phyloP scores from a whole-genome alignment of 2,113 vertebrate genomes.

The Neopipo cinnamomea region DNA sequence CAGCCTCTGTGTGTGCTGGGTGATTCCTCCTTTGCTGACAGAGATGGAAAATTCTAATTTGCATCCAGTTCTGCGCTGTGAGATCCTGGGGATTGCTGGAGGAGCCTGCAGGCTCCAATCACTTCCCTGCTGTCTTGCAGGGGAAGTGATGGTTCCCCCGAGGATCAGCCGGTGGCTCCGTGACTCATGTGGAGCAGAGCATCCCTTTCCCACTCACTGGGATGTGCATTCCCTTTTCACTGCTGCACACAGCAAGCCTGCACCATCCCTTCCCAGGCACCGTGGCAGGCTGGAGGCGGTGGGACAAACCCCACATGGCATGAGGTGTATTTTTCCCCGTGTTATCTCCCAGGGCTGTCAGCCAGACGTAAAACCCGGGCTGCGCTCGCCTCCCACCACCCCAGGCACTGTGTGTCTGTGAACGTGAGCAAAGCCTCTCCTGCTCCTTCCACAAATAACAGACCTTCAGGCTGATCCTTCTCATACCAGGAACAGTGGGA shows the following conservation, averaged over 20 bases:
- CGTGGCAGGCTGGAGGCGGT: neutral
- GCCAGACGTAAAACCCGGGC: neutral
- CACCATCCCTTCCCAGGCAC: neutral
- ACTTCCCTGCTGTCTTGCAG: neutral
- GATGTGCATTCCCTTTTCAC: neutral
- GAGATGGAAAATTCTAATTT: constrained; percentile 3
- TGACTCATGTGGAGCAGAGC: constrained; percentile 9
- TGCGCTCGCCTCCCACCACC: constrained; percentile 20
- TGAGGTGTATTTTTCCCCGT: neutral
- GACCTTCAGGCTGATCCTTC: neutral
- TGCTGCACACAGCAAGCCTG: neutral
- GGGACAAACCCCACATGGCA: neutral
- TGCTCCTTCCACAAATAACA: neutral
- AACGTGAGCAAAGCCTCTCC: neutral
- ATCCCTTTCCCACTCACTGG: neutral
- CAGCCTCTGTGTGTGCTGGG: neutral
- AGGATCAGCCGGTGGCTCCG: neutral
- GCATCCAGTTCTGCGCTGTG: neutral
- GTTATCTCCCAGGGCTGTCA: neutral
- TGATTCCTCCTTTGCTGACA: neutral
- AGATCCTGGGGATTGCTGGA: neutral
- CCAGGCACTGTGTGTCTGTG: neutral
- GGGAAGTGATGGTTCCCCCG: neutral
- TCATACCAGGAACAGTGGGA: neutral
- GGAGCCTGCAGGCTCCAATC: neutral